A percentile compares a stretch with the other conserved stretches of the same genome.
phyloP scores from a whole-genome alignment of 2,113 vertebrate genomes.

The Microcebus jonahi region DNA sequence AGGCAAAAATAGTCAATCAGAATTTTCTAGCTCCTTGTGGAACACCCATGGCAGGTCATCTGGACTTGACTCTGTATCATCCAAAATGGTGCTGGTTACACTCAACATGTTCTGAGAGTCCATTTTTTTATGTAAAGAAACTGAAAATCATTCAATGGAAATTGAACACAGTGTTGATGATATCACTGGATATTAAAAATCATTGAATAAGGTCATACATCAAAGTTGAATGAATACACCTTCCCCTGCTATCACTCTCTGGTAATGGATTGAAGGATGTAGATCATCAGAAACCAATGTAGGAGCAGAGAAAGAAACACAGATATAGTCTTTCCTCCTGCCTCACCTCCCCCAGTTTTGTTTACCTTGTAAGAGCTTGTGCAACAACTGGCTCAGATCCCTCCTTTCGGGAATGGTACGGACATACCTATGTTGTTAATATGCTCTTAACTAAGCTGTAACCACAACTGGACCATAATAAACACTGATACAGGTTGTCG shows the following conservation, averaged over 20 bases:
- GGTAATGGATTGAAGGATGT: background rate
- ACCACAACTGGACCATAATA: background rate
- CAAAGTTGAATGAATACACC: background rate
- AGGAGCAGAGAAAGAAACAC: background rate
- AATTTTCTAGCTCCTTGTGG: background rate
- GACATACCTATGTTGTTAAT: background rate
- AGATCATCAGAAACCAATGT: background rate
- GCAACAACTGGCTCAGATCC: background rate
- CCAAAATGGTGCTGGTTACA: background rate
- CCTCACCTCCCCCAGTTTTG: background rate
- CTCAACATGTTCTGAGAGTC: background rate
- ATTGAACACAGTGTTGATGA: background rate
- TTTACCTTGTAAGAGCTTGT: background rate
- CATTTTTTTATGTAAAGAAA: conserved; percentile 4
- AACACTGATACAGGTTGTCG: background rate
- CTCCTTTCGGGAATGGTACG: background rate
- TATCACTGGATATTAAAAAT: background rate
- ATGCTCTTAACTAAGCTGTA: background rate
- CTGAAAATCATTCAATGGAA: background rate
- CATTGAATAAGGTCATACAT: background rate
- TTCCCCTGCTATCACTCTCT: background rate
- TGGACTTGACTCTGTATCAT: background rate
- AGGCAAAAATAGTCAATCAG: background rate
- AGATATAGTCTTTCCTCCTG: background rate
- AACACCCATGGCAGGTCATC: background rate